Evolutionary conservation across 2,888 invertebrate genomes (phyloP).

Genomic region (Pterostichus madidus): DNA sequence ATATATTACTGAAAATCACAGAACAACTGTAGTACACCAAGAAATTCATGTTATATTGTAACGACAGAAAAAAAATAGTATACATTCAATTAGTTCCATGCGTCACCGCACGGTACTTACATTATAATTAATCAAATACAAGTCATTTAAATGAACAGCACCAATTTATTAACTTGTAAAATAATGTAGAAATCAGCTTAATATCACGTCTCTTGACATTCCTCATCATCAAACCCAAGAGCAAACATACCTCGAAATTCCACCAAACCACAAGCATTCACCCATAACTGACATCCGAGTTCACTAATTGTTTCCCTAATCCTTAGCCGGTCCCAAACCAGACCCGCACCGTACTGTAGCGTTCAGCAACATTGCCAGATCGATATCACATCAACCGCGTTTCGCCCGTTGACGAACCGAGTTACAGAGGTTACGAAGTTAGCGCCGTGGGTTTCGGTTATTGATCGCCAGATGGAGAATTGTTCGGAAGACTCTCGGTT

Average conservation of each 20-base stretch:
- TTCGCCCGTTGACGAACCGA: not conserved
- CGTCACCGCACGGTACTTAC: no score
- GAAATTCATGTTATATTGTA: no score
- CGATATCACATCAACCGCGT: not conserved
- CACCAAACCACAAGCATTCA: not conserved
- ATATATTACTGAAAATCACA: no score
- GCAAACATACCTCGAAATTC: not conserved
- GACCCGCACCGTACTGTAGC: not conserved
- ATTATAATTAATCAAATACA: no score
- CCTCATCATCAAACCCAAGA: not conserved
- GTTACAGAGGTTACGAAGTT: constrained; percentile 6
- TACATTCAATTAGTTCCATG: no score
- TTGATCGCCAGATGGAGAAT: not conserved
- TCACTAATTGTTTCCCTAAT: constrained; percentile 2
- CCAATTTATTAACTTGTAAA: no score
- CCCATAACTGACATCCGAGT: not conserved
- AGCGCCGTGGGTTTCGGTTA: constrained; percentile 8
- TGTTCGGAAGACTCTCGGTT: not conserved
- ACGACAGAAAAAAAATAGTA: no score
- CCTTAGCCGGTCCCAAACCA: not conserved
- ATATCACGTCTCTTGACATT: no score
- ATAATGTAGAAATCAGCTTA: not conserved
- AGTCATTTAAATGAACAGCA: no score
- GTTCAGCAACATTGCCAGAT: not conserved
- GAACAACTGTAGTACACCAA: no score